A percentile compares a stretch with the other conserved stretches of the same genome.
Conservation (phyloP, 2,797 vertebrate species). For the Pipistrellus nathusii region DNA sequence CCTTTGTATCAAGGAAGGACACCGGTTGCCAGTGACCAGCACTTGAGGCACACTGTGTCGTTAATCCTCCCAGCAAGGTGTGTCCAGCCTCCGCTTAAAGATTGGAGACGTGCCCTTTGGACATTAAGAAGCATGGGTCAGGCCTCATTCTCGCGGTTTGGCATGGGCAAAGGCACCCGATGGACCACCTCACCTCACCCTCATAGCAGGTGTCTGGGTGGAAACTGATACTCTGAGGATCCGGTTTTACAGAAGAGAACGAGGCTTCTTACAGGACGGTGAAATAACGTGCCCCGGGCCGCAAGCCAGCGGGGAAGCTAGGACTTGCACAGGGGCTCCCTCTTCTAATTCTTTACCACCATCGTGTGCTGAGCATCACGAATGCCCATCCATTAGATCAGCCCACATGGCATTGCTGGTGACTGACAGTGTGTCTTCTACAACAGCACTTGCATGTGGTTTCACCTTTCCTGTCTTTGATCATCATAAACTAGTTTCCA, state of each 20-base stretch:
- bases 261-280: not conserved
- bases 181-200: not conserved
- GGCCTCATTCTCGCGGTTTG: not conserved
- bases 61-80: not conserved
- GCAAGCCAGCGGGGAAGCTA: not conserved
- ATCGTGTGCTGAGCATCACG: rapidly evolving
- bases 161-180: not conserved
- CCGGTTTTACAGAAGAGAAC: not conserved
- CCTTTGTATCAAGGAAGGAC: not conserved
- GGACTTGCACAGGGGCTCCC: not conserved
- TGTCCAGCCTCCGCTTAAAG: not conserved
- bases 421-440: not conserved
- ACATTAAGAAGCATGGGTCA: not conserved
- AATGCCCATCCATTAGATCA: not conserved
- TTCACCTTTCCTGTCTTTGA: not conserved
- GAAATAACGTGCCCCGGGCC: not conserved
- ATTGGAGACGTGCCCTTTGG: not conserved
- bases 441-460: not conserved
- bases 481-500: constrained; percentile 26
- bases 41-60: not conserved
- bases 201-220: not conserved
- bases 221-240: not conserved
- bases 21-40: not conserved
- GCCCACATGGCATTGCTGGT: not conserved
- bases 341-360: not conserved